Evolutionary conservation across 2,113 vertebrate species (phyloP).

Genomic region (Cyphomyrus discorhynchus): DNA sequence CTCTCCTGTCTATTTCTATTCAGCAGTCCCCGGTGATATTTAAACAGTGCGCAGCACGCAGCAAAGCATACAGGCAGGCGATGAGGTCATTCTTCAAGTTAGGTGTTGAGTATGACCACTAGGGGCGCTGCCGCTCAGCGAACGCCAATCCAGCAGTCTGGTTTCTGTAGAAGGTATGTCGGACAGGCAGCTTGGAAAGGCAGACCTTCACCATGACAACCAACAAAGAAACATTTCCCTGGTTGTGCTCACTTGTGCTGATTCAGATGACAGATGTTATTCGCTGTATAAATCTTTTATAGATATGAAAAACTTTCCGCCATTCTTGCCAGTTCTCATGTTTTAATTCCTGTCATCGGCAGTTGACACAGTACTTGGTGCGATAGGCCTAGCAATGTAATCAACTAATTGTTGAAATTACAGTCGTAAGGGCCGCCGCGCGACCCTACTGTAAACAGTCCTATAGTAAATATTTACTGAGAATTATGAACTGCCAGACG

Average conservation of each 20-base stretch:
- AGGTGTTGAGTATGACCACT: neutral
- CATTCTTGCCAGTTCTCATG: neutral
- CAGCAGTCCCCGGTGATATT: constrained; percentile 3
- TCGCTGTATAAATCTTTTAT: constrained; percentile 9
- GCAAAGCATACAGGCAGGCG: neutral
- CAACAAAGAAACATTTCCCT: constrained; percentile 9
- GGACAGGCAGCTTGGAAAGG: neutral
- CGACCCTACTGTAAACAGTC: neutral
- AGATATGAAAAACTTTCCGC: constrained; percentile 1
- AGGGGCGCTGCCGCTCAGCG: constrained; percentile 7
- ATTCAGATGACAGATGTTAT: constrained; percentile 23
- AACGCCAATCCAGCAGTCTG: constrained; percentile 7
- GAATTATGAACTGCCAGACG: neutral
- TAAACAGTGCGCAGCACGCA: neutral
- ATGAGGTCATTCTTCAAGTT: neutral
- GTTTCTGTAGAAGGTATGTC: neutral
- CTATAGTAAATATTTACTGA: neutral
- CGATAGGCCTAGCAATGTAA: neutral
- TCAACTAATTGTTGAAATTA: constrained; percentile 4
- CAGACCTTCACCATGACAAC: constrained; percentile 19
- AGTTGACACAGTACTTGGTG: neutral
- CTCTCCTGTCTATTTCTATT: neutral
- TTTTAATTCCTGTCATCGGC: constrained; percentile 9
- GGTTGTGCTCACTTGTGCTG: constrained; percentile 2
- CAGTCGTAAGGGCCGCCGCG: neutral